Evolutionary conservation across 2,797 vertebrate species (phyloP).

Genomic region (Trichosurus vulpecula): DNA sequence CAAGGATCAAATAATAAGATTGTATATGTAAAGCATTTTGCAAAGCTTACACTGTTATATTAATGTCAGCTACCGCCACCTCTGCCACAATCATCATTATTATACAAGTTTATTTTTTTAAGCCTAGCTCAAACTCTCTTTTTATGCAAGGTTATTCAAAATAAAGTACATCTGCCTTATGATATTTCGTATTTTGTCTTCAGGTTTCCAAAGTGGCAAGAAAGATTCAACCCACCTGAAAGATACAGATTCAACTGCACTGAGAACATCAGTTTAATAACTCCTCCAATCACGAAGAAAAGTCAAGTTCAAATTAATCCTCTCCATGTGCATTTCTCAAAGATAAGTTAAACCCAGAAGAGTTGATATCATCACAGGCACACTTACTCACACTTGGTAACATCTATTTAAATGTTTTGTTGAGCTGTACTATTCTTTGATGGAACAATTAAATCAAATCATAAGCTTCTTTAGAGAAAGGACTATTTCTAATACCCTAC

Average conservation of each 20-base stretch:
- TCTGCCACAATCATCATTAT: background rate
- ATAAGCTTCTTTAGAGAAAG: background rate
- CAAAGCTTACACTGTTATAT: background rate
- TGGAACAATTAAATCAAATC: background rate
- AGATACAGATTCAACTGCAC: background rate
- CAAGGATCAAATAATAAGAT: background rate
- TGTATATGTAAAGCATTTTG: background rate
- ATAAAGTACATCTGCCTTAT: background rate
- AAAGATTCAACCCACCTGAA: background rate
- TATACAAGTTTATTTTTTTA: background rate
- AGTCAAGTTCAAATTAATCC: background rate
- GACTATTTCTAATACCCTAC: background rate
- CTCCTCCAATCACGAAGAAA: background rate
- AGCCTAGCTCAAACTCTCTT: background rate
- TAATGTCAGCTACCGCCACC: background rate
- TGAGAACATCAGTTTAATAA: background rate
- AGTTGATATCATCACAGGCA: slow-evolving; percentile 47
- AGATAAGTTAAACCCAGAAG: background rate
- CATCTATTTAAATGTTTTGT: background rate
- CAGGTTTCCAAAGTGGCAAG: background rate
- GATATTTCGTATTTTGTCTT: background rate
- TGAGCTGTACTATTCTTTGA: background rate
- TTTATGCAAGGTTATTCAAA: background rate
- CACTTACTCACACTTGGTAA: background rate
- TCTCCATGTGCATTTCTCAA: background rate